Evolutionary conservation across 2,797 vertebrate species (phyloP).

Genomic region (Peromyscus nudipes): DNA sequence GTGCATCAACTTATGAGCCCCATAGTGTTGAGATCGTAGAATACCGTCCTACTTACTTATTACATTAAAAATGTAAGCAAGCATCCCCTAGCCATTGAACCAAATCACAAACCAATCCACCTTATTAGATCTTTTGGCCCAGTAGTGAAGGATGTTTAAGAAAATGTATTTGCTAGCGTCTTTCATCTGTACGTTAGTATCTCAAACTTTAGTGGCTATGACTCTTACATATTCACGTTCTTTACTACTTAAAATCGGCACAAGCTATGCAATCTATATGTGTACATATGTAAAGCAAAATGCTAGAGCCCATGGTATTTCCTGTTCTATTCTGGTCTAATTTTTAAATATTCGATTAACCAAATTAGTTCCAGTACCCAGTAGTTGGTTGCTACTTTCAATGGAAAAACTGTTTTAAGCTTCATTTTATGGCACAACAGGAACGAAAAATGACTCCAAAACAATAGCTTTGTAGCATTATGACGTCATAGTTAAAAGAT

Average conservation of each 20-base stretch:
- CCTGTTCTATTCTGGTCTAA: not conserved
- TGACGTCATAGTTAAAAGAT: not conserved
- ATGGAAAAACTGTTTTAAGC: not conserved
- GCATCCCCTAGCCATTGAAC: not conserved
- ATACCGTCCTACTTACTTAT: not conserved
- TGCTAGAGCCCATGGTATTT: not conserved
- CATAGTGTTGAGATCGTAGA: not conserved
- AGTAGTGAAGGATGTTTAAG: not conserved
- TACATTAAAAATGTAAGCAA: not conserved
- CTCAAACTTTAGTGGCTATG: not conserved
- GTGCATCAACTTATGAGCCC: not conserved
- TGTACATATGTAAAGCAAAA: not conserved
- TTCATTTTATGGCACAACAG: not conserved
- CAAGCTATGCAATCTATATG: not conserved
- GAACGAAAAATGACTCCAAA: not conserved
- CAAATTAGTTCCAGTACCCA: slow-evolving; percentile 7
- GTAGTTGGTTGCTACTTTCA: not conserved
- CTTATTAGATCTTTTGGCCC: not conserved
- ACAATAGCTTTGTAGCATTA: not conserved
- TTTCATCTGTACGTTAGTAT: not conserved
- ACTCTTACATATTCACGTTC: not conserved
- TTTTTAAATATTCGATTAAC: slow-evolving; percentile 23
- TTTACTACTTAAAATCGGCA: not conserved
- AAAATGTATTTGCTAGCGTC: not conserved
- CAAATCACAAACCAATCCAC: not conserved